Evolutionary conservation across 2,797 vertebrate species (phyloP).

Genomic region (Melanotaenia nigrans): DNA sequence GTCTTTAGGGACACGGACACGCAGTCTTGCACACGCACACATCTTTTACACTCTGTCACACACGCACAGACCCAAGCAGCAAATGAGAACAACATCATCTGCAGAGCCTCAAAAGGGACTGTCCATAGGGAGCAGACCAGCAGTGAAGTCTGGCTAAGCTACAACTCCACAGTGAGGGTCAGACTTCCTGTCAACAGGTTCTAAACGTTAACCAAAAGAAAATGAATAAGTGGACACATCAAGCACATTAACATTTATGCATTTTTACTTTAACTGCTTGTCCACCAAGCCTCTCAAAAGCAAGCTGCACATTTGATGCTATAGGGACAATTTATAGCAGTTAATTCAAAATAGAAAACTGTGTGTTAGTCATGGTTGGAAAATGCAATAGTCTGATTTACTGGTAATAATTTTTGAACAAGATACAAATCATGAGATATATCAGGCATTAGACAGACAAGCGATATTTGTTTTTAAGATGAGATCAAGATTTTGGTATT

Average conservation of each 20-base stretch:
- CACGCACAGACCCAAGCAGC: conserved; percentile 57
- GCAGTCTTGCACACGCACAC: conserved; percentile 35
- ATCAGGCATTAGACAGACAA: conserved; percentile 5
- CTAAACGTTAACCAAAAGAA: conserved; percentile 10
- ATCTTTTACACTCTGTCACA: conserved; percentile 46
- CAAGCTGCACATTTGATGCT: background rate
- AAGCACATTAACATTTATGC: background rate
- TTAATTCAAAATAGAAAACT: background rate
- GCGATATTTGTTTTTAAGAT: background rate
- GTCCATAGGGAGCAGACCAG: conserved; percentile 43
- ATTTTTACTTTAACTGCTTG: background rate
- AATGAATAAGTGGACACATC: conserved; percentile 11
- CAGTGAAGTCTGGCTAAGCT: conserved; percentile 57
- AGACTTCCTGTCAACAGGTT: conserved; percentile 56
- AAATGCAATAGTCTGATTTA: background rate
- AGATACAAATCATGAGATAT: background rate
- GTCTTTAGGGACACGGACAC: conserved; percentile 76
- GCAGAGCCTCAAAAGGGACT: conserved; percentile 49
- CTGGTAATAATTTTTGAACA: background rate
- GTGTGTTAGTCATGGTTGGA: background rate
- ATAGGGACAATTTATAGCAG: background rate
- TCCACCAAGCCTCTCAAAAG: background rate
- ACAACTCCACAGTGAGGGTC: conserved; percentile 57
- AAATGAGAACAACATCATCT: conserved; percentile 65
- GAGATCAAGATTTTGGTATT: background rate